phyloP scores from a whole-genome alignment of 2,113 vertebrate genomes.

The Symphodus melops region DNA sequence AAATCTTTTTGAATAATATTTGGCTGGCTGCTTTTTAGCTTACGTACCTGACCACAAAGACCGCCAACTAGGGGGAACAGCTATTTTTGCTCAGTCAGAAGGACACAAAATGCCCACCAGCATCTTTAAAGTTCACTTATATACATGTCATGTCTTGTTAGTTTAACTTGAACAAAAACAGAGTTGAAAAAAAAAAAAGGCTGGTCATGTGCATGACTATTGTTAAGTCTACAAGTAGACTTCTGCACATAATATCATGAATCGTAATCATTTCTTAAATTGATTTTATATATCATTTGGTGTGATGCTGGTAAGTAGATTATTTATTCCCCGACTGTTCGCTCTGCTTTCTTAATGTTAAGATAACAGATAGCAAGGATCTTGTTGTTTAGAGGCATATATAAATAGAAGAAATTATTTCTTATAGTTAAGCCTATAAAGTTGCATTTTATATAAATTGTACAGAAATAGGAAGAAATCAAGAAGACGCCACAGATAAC shows the following conservation, averaged over 20 bases:
- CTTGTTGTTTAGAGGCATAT: too few relatives aligned
- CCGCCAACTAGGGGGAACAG: neutral
- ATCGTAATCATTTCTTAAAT: neutral
- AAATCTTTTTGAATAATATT: neutral
- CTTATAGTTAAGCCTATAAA: neutral
- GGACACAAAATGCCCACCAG: neutral
- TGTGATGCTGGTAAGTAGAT: neutral
- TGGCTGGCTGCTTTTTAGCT: neutral
- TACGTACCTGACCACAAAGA: conserved; percentile 6
- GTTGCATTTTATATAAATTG: neutral
- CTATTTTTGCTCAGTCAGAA: neutral
- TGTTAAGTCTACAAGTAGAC: neutral
- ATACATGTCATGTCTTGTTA: neutral
- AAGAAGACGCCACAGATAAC: conserved; percentile 11
- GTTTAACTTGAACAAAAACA: neutral
- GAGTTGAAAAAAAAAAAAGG: neutral
- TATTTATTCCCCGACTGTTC: neutral
- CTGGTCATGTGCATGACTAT: neutral
- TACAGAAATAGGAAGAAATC: conserved; percentile 8
- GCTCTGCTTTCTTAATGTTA: neutral
- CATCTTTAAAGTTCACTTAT: neutral
- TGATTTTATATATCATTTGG: too few relatives aligned
- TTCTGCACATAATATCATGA: neutral
- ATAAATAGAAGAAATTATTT: too few relatives aligned
- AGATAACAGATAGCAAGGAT: neutral